Evolutionary conservation across 2,113 vertebrate genomes (phyloP).

Genomic region (Rhombomys opimus): DNA sequence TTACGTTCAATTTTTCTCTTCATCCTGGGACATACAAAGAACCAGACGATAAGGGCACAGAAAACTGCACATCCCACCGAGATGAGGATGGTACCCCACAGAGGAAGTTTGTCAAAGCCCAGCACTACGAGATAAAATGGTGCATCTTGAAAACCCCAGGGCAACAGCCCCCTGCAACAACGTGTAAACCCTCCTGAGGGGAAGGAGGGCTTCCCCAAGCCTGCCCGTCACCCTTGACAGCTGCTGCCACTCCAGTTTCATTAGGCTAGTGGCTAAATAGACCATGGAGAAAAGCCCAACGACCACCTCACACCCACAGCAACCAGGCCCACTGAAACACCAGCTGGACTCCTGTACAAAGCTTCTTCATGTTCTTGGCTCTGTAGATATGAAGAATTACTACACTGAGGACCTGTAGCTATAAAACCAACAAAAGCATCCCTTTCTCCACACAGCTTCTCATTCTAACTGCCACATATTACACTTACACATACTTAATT

Average conservation of each 20-base stretch:
- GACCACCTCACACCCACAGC: neutral
- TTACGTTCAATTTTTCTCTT: conserved; percentile 96
- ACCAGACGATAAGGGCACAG: conserved; percentile 95
- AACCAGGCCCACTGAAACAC: neutral
- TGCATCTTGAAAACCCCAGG: conserved; percentile 86
- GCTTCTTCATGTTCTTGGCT: neutral
- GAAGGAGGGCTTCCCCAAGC: neutral
- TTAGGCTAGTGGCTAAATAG: neutral
- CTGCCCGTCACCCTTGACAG: conserved; percentile 57
- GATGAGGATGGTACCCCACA: conserved; percentile 95
- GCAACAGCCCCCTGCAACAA: conserved; percentile 47
- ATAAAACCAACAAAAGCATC: neutral
- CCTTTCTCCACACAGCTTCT: neutral
- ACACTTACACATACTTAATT: neutral
- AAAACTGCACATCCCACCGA: conserved; percentile 91
- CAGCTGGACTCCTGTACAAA: neutral
- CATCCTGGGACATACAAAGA: conserved; percentile 95
- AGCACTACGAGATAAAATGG: conserved; percentile 93
- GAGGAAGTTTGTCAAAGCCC: conserved; percentile 94
- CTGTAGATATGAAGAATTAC: neutral
- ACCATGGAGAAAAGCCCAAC: neutral
- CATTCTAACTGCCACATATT: neutral
- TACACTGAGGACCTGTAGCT: neutral
- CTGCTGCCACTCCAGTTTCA: neutral
- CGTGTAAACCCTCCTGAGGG: conserved; percentile 4